phyloP scores from a whole-genome alignment of 2,888 invertebrate species.

The Furcula furcula region DNA sequence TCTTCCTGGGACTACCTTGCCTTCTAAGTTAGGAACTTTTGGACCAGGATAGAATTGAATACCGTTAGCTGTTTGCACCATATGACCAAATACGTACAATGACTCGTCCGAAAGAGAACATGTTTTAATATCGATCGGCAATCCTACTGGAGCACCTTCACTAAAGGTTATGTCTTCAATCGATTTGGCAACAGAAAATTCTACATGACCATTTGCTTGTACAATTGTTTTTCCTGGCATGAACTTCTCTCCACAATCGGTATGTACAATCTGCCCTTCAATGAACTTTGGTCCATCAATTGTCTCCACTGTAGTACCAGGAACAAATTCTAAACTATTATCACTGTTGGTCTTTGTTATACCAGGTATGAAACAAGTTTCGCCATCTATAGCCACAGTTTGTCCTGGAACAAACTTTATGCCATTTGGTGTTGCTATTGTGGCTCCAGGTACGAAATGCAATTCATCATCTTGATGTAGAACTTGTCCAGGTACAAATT shows the following conservation, averaged over 20 bases:
- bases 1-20: constrained; percentile 84
- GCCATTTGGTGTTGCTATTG: constrained; percentile 83
- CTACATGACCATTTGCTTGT: constrained; percentile 72
- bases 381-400: constrained; percentile 74
- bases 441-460: constrained; percentile 84
- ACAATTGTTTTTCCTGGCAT: constrained; percentile 82
- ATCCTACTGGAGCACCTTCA: constrained; percentile 77
- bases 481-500: constrained; percentile 85
- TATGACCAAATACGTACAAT: constrained; percentile 83
- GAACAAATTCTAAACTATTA: constrained; percentile 76
- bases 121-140: constrained; percentile 82
- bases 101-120: constrained; percentile 76
- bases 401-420: constrained; percentile 85
- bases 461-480: constrained; percentile 78
- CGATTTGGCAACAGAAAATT: constrained; percentile 83
- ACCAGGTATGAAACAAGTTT: constrained; percentile 83
- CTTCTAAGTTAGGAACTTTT: constrained; percentile 73
- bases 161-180: constrained; percentile 79
- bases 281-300: constrained; percentile 84
- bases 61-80: constrained; percentile 84
- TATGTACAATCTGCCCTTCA: constrained; percentile 84
- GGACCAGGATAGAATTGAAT: constrained; percentile 85
- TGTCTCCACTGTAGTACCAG: constrained; percentile 84
- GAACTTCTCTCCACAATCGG: constrained; percentile 82
- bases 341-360: constrained; percentile 68